Base-by-base conservation (phyloP, 2,888 invertebrate genomes). In the Tanypteryx hageni region DNA sequence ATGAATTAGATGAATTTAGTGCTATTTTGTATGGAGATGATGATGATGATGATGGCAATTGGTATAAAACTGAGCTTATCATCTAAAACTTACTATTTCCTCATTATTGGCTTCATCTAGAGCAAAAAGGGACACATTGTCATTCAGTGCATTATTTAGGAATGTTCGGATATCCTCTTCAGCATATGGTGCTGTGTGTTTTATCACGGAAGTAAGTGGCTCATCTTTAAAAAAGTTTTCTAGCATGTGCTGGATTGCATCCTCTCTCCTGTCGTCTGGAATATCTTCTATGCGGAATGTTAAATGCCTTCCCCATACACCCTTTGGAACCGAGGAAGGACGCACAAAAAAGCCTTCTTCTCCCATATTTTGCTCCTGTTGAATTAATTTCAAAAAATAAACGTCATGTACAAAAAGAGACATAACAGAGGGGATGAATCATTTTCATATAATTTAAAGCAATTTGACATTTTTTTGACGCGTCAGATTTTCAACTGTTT, bases 41-140 rank as follows among this genome's bases (percentile, higher is more conserved):
- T n/a, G n/a, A n/a, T n/a, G n/a, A n/a, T n/a, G n/a, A n/a, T n/a
- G 5, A 44, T 44, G 5, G 44, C 44, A 44, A 44, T 44, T 3
- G 5, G 5, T 5, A 44, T 44, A 44, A 44, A 44, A 44, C 1
- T 3, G 5, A 44, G 44, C 3, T 44, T 44, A 44, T 44, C 44
- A 10, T 27, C 27, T 14, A 56, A 18, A 18, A 56, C 85, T 85
- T 85, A 85, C 85, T 0, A 85, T 85, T 85, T 85, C 85, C 7
- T 85, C 85, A 85, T 85, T 85, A 58, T 85, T 85, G 10, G 56
- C 85, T 85, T 85, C 85, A 57, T 85, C 85, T 10, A 85, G 13
- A 4, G 85, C 85, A 85, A 13, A 85, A 9, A 85, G 56, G 18
- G 85, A 85, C 18, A 85, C 58, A 57, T 85, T 85, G 85, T 85